phyloP scores from a whole-genome alignment of 2,888 invertebrate genomes.

The Athetis lepigone region DNA sequence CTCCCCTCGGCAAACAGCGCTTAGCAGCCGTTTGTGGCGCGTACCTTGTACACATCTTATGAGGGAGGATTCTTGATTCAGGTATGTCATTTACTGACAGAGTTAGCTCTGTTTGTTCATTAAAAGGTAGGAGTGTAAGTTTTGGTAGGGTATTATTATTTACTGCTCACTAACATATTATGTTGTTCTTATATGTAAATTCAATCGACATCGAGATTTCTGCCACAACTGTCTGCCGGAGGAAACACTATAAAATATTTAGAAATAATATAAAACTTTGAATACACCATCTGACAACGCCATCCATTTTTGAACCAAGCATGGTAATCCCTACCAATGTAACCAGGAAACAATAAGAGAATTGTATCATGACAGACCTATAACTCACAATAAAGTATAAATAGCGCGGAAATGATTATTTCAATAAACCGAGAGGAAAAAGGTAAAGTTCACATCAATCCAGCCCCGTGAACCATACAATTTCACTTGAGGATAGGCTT shows the following conservation, averaged over 20 bases:
- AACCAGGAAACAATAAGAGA: slow-evolving; percentile 4
- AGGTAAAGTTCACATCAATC: slow-evolving; percentile 55
- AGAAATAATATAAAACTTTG: neutral
- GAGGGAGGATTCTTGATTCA: slow-evolving; percentile 40
- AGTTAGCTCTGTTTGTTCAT: slow-evolving; percentile 38
- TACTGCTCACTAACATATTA: too few relatives aligned
- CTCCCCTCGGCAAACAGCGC: slow-evolving; percentile 69
- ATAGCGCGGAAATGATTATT: slow-evolving; percentile 63
- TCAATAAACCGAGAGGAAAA: slow-evolving; percentile 58
- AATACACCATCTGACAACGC: neutral
- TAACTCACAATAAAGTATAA: slow-evolving; percentile 37
- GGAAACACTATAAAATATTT: too few relatives aligned
- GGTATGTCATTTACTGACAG: slow-evolving; percentile 39
- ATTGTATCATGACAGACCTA: slow-evolving; percentile 8
- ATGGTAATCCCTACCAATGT: slow-evolving; percentile 9
- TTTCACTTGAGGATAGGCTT: slow-evolving; percentile 54
- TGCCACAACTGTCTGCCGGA: too few relatives aligned
- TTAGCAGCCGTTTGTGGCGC: slow-evolving; percentile 59
- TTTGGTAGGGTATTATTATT: neutral
- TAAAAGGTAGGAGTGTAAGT: neutral
- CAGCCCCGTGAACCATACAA: slow-evolving; percentile 49
- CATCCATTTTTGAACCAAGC: neutral
- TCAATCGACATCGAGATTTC: too few relatives aligned
- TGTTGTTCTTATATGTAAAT: too few relatives aligned
- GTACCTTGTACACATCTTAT: slow-evolving; percentile 61